phyloP scores from a whole-genome alignment of 2,888 invertebrate genomes.

The Rotaria sp. region DNA sequence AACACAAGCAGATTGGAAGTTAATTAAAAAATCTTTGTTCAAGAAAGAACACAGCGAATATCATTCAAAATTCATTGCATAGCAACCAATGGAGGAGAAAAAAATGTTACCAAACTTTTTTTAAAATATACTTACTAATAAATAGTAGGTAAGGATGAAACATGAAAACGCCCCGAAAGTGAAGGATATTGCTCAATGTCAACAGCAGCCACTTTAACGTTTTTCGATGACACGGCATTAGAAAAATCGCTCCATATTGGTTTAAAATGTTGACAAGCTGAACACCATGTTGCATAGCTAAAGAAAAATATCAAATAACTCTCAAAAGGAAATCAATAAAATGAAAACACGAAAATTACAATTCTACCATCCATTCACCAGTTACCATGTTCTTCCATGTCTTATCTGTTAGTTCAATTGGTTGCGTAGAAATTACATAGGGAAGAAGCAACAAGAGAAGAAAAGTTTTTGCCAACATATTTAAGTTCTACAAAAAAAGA shows the following conservation, averaged over 20 bases:
- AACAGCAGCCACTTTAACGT: constrained; percentile 34
- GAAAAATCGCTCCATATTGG: constrained; percentile 36
- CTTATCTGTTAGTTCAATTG: constrained; percentile 35
- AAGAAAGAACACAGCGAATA: too few relatives aligned
- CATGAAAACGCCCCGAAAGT: constrained; percentile 32
- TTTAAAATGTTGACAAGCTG: constrained; percentile 35
- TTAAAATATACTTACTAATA: constrained; percentile 25
- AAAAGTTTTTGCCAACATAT: neutral
- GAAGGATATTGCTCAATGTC: constrained; percentile 32
- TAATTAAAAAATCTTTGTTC: too few relatives aligned
- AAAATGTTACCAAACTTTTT: too few relatives aligned
- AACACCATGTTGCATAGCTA: constrained; percentile 39
- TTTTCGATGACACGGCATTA: neutral
- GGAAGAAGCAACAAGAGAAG: neutral
- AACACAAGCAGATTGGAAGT: too few relatives aligned
- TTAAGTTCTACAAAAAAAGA: neutral
- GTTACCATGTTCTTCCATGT: constrained; percentile 30
- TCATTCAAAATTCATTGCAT: too few relatives aligned
- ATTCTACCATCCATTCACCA: constrained; percentile 40
- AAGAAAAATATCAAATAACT: neutral
- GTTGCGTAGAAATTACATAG: neutral
- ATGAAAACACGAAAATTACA: neutral
- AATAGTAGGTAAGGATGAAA: constrained; percentile 33
- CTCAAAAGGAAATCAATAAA: neutral
- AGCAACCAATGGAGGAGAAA: too few relatives aligned